A percentile compares a stretch with the other conserved stretches of the same genome.
Conservation (phyloP, 2,797 vertebrate genomes). For the Masticophis lateralis region DNA sequence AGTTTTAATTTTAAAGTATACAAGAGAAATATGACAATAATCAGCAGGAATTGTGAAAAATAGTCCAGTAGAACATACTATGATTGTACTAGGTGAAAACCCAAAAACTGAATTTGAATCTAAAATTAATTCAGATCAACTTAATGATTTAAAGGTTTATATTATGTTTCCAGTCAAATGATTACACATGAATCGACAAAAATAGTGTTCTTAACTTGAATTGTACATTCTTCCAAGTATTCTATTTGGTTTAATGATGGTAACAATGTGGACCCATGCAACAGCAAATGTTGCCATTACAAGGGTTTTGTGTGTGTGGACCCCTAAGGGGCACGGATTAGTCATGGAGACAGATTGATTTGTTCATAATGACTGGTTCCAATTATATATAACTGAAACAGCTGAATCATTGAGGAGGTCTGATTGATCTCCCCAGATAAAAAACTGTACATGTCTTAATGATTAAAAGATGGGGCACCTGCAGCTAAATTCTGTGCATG, state of each 20-base stretch:
- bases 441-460: background rate
- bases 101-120: background rate
- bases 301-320: background rate
- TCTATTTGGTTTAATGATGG: background rate
- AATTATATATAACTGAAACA: background rate
- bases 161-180: background rate
- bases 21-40: background rate
- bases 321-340: too few species aligned
- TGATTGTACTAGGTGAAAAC: background rate
- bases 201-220: background rate
- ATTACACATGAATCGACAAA: background rate
- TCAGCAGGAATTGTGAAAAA: background rate
- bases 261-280: background rate
- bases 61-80: background rate
- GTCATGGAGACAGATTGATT: background rate
- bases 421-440: background rate
- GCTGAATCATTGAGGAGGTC: background rate
- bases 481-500: background rate
- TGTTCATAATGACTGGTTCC: background rate
- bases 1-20: background rate
- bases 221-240: background rate
- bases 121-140: background rate
- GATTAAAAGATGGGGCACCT: background rate
- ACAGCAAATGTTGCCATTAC: background rate
- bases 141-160: background rate